A percentile compares a stretch with the other conserved stretches of the same genome.
These are phyloP conservation scores for Bombycilla garrulus DNA, from an alignment of 2,113 vertebrate species.

Conservation along the genomic window DNA sequence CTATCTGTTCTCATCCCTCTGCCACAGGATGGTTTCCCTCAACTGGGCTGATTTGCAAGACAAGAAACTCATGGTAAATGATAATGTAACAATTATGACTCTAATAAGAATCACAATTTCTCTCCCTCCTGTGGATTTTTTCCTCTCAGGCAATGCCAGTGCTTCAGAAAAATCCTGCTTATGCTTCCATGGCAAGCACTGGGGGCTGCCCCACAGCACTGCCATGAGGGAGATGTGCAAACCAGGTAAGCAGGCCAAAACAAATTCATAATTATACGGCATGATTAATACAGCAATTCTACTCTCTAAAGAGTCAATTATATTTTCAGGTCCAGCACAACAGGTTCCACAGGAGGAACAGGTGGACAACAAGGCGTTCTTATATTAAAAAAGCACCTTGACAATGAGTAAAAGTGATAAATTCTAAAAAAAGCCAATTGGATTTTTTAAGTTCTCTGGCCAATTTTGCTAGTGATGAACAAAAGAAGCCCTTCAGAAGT, in stretches of 20 bases:
- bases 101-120: neutral
- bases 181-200: neutral
- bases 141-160: neutral
- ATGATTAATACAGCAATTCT: neutral
- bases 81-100: neutral
- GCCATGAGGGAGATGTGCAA: accelerated
- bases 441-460: neutral
- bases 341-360: neutral
- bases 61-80: neutral
- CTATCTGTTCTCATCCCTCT: neutral
- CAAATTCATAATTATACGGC: neutral
- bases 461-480: conserved; percentile 3
- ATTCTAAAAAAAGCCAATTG: neutral
- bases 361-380: neutral
- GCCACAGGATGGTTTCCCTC: neutral
- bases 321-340: neutral
- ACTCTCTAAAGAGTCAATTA: neutral
- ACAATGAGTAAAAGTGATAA: neutral
- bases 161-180: neutral
- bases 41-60: neutral
- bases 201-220: neutral
- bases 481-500: neutral
- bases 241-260: neutral
- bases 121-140: neutral
- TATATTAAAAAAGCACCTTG: neutral